Evolutionary conservation across 2,113 vertebrate genomes (phyloP), one percentile per base, ranked within the genome.

Genomic region (Gopherus evgoodei): DNA sequence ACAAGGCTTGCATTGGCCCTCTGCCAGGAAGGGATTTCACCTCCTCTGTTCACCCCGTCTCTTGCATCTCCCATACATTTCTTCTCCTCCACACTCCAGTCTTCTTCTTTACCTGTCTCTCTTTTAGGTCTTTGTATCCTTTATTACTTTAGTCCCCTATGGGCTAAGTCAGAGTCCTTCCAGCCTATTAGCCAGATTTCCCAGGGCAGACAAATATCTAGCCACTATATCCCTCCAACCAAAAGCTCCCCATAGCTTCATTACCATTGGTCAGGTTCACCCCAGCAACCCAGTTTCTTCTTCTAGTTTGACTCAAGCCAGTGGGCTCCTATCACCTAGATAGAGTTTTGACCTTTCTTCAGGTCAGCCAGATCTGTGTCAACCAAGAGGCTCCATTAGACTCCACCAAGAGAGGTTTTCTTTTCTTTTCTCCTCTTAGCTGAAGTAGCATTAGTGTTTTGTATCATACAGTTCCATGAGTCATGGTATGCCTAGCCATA

Each of bases 401-500:
- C 17, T 84, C 31, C 49, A 24, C 35, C 76, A 49, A 62, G 91
- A 69, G 27, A 56, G 19, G n/a, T 22, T 65, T 86, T 80, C 53
- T 62, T 38, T 11, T 24, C 19, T 49, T 49, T 35, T 17, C 49
- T 76, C 72, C 62, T 75, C 8, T 13, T 47, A 88, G 17, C 11
- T 53, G 57, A 86, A 84, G 13, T 53, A 21, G 1, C n/a, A 83
- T 76, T 90, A 52, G 5, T 6, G 0, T 1, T 42, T 90, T 25
- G 2, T 75, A 86, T 57, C 42, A 22, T 11, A 4, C 1, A 79
- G 89, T 75, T 27, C 53, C 57, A 57, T 52, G 87, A 5, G 81
- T 42, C 42, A 31, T 6, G 9, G 65, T 82, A 90, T 0, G 0
- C 29, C 8, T 54, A 86, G 44, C 1, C 7, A 1, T 62, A 52